Evolutionary conservation across 2,113 vertebrate species (phyloP).

Genomic region (Cricetomys ansorgei): DNA sequence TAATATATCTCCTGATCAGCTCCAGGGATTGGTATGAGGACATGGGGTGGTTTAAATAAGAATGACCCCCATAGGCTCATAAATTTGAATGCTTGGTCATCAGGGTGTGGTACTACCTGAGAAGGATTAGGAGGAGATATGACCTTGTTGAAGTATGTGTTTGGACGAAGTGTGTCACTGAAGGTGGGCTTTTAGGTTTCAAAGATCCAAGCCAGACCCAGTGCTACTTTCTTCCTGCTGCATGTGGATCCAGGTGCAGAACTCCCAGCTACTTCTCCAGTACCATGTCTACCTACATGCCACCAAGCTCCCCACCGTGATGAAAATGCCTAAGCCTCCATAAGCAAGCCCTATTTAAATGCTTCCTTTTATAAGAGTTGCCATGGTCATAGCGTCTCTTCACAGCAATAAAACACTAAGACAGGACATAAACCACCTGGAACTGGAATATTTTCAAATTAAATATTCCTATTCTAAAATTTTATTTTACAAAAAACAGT

Average conservation of each 20-base stretch:
- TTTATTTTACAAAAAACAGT: neutral
- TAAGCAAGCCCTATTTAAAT: neutral
- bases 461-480: slow-evolving; percentile 13
- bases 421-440: neutral
- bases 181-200: neutral
- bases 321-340: neutral
- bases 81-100: neutral
- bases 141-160: neutral
- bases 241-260: neutral
- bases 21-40: neutral
- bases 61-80: neutral
- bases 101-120: too few relatives aligned
- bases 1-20: neutral
- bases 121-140: neutral
- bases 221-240: neutral
- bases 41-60: neutral
- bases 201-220: neutral
- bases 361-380: neutral
- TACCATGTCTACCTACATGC: neutral
- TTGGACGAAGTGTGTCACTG: neutral
- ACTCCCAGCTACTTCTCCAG: neutral
- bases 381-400: neutral
- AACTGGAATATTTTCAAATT: slow-evolving; percentile 14
- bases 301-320: neutral
- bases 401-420: neutral